phyloP scores from a whole-genome alignment of 1,140 invertebrate genomes.

The Rhopalosiphum maidis region DNA sequence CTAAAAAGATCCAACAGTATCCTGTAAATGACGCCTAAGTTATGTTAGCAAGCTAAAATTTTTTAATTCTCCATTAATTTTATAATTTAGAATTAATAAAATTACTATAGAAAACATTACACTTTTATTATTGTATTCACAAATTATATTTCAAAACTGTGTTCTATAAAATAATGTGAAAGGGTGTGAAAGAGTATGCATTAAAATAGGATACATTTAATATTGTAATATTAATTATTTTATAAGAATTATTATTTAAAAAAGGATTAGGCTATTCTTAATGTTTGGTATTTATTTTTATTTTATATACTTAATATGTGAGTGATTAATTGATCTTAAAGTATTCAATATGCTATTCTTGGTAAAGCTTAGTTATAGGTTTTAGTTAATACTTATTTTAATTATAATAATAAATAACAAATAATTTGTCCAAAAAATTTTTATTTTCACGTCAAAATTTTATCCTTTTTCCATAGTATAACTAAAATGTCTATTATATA shows the following conservation, averaged over 20 bases:
- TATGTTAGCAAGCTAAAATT: not conserved
- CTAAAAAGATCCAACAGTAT: constrained; percentile 32
- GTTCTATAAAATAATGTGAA: not conserved
- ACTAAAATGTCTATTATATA: not conserved
- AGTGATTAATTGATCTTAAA: not conserved
- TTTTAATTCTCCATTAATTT: not conserved
- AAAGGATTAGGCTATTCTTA: not conserved
- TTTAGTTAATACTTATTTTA: not conserved
- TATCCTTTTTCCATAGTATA: not conserved
- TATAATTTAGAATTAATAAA: not conserved
- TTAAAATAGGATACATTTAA: constrained; percentile 17
- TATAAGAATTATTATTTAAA: not conserved
- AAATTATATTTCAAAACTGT: not conserved
- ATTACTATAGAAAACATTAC: not conserved
- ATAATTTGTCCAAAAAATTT: not conserved
- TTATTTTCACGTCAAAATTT: not conserved
- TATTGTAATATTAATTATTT: not conserved
- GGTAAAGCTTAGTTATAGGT: not conserved
- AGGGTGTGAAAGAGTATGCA: not conserved
- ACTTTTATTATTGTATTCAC: not conserved
- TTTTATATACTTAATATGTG: not conserved
- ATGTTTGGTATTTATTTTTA: constrained; percentile 13
- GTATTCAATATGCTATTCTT: not conserved
- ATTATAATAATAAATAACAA: not conserved
- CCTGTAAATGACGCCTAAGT: constrained; percentile 12